A percentile compares a stretch with the other conserved stretches of the same genome.
Conservation (phyloP, 2,797 vertebrate genomes). For the Chaunax sp. region DNA sequence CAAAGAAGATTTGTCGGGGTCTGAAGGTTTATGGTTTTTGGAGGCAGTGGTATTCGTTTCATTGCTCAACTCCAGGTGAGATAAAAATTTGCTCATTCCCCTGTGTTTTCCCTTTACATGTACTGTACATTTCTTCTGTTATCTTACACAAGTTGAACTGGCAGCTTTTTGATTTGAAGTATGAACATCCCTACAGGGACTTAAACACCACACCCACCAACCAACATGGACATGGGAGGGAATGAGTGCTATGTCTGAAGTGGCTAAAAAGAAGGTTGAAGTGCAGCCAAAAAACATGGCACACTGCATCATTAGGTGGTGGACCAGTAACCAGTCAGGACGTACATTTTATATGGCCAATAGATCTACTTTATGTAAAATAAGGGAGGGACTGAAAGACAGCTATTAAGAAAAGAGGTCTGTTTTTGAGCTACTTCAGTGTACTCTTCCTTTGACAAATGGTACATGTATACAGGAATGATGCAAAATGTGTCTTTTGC, state of each 20-base stretch:
- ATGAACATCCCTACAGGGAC: neutral
- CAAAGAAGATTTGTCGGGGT: neutral
- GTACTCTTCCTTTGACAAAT: too few species aligned
- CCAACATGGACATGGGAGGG: neutral
- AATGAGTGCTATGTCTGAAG: neutral
- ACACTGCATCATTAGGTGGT: neutral
- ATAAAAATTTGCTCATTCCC: neutral
- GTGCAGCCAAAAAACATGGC: neutral
- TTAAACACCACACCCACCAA: neutral
- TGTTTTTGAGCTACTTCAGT: too few species aligned
- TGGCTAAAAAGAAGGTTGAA: neutral
- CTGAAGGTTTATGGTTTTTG: neutral
- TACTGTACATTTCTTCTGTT: slow-evolving; percentile 8
- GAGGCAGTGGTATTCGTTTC: slow-evolving; percentile 1
- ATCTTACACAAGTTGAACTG: neutral
- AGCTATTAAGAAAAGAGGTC: too few species aligned
- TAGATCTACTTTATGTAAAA: neutral
- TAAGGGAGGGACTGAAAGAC: neutral
- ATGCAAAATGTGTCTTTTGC: too few species aligned
- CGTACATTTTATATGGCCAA: neutral
- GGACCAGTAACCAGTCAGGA: neutral
- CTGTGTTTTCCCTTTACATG: neutral
- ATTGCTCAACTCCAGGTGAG: neutral
- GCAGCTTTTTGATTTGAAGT: neutral
- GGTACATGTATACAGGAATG: too few species aligned